A percentile compares a stretch with the other conserved stretches of the same genome.
Evolutionary conservation across 2,113 vertebrate species (phyloP).

Genomic region (Alosa alosa): DNA sequence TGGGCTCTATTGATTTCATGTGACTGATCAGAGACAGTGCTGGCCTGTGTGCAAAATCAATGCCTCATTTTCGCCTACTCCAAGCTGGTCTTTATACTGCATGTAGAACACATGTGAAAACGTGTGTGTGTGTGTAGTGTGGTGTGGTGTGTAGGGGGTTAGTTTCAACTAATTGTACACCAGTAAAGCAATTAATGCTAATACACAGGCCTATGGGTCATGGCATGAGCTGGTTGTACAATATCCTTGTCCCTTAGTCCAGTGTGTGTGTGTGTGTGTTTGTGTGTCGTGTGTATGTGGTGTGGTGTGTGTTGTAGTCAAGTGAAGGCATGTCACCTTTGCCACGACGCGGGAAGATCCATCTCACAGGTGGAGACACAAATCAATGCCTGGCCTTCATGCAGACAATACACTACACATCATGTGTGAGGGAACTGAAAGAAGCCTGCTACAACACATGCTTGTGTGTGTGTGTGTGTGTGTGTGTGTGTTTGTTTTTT

Average conservation of each 20-base stretch:
- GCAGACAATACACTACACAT: background rate
- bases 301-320: background rate
- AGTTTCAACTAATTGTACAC: too few species aligned
- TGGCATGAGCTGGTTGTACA: background rate
- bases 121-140: background rate
- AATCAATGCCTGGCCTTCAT: background rate
- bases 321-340: background rate
- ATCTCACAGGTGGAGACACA: background rate
- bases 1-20: background rate
- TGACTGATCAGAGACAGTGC: background rate
- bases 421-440: background rate
- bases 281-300: too few species aligned
- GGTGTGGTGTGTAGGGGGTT: background rate
- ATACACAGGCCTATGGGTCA: background rate
- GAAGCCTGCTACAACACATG: background rate
- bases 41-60: background rate
- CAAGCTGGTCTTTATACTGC: background rate
- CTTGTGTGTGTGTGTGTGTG: background rate
- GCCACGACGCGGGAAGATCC: background rate
- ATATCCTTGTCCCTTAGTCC: background rate
- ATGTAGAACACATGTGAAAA: background rate
- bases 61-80: constrained; percentile 5
- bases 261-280: background rate
- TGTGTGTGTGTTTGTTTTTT: background rate
- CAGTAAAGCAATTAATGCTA: background rate